Base-by-base conservation (phyloP, 1,140 invertebrate genomes). In the Thalassaphorura encarpata region DNA sequence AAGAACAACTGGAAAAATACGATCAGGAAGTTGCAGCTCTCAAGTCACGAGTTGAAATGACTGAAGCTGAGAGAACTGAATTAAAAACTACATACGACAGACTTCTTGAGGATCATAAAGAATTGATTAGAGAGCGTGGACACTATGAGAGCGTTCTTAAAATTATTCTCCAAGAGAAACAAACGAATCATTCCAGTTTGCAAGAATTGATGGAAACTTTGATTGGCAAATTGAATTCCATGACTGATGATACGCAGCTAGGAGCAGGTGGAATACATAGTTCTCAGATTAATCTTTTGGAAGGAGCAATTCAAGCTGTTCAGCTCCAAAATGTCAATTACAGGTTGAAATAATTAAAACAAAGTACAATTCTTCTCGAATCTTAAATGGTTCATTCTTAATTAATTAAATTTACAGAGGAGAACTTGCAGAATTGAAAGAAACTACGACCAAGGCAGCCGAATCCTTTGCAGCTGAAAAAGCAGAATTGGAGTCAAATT, bases 61-160 rank as follows among this genome's bases (percentile, higher is more conserved):
- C 46, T 0, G 29, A 49, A 16, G 27, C 24, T 18, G 55, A 60
- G 28, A 13, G 46, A 58, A 40, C 13, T 64, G 3, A 16, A 13
- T 39, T 54, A 0, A 31, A 41, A n/a, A 23, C 21, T 18, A 36
- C 51, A 4, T 53, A 57, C 41, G 62, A 57, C n/a, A 19, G 26
- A 18, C 36, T 57, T 5, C 11, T 52, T 0, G 52, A 54, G 15
- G 56, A 60, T 18, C 40, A 60, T 41, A 46, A 36, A 15, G 36
- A 16, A 29, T 11, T 52, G 3, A 15, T 45, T 27, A 16, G 21
- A 29, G 52, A 64, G n/a, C 39, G 52, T 0, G 27, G 52, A 6
- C 36, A 55, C 39, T 64, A 54, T 23, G 55, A 60, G 21, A 41
- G 45, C 8, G 26, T 60, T 28, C 43, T 64, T 1, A 60, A 60